Base-by-base conservation (phyloP, 1,140 invertebrate genomes). In the Agrilus planipennis region DNA sequence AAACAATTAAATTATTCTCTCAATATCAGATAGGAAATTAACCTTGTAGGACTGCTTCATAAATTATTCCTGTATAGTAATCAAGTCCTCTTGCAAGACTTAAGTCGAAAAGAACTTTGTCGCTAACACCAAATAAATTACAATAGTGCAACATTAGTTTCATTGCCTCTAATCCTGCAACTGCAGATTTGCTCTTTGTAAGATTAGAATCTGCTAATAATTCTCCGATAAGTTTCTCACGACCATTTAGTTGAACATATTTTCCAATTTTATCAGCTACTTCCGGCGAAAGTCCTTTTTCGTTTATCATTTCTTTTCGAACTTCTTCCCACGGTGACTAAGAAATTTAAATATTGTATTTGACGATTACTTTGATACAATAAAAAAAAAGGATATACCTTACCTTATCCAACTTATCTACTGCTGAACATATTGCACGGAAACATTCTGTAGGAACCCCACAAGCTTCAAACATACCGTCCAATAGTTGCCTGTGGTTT, bases 51-150 rank as follows among this genome's bases (percentile, higher is more conserved):
- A 96, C 73, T 46, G 89, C 93, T 76, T 99, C 96, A 69, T 91
- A 99, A 54, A 99, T 99, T 28, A 97, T 79, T 28, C 95, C 96
- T 9, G 96, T 99, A 54, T 99, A 99, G 65, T 99, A 99, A 69
- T 99, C 96, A 22, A 99, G 69, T 2, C 96, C 96, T 65, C 96
- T 74, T 0, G 96, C 96, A 20, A 99, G 68, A 63, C 94, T 97
- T 44, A 99, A 68, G 65, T 99, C 94, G 63, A 99, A 98, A 5
- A 68, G 63, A 20, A 95, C 75, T 53, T 79, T 77, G 39, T 89
- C 73, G n/a, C 69, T 64, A 25, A 94, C 71, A 10, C 81, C 81
- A 49, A 84, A 82, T 5, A 92, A 60, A 18, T 82, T 68, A 58
- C 88, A 89, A 58, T 97, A 99, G 30, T 81, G 71, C 1, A 97